These are phyloP conservation scores for Fistularia tabacaria DNA, from an alignment of 2,797 vertebrate genomes.

Conservation along the genomic window DNA sequence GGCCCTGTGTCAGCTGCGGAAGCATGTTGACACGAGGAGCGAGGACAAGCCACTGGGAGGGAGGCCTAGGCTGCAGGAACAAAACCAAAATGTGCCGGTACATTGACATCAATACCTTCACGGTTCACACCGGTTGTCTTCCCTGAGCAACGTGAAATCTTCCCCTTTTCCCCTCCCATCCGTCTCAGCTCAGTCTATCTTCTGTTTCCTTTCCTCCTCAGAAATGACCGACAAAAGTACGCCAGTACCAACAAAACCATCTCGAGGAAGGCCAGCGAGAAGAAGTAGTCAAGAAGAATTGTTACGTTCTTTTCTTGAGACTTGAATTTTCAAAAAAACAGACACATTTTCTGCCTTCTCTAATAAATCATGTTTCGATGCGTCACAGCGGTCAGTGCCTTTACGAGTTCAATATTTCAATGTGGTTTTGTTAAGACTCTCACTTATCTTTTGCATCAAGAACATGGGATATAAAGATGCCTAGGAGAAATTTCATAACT, in stretches of 20 bases:
- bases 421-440: no score
- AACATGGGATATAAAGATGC: no score
- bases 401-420: background rate
- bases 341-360: background rate
- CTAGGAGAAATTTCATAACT: no score
- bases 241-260: slow-evolving; percentile 73
- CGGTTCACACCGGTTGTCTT: no score
- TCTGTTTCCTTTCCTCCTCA: slow-evolving; percentile 46
- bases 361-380: slow-evolving; percentile 32
- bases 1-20: slow-evolving; percentile 76
- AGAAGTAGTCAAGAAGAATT: slow-evolving; percentile 48
- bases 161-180: no score
- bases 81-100: slow-evolving; percentile 80
- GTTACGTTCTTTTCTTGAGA: background rate
- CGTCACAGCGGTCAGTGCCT: slow-evolving; percentile 6
- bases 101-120: no score
- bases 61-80: slow-evolving; percentile 80
- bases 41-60: slow-evolving; percentile 78
- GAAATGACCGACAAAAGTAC: slow-evolving; percentile 82
- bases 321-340: background rate
- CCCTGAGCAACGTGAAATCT: no score
- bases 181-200: background rate
- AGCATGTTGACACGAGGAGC: slow-evolving; percentile 74
- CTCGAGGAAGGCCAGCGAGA: slow-evolving; percentile 70
- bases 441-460: no score